These are phyloP conservation scores for Cercopithecus diana DNA, from an alignment of 2,797 vertebrate genomes.

Conservation along the genomic window DNA sequence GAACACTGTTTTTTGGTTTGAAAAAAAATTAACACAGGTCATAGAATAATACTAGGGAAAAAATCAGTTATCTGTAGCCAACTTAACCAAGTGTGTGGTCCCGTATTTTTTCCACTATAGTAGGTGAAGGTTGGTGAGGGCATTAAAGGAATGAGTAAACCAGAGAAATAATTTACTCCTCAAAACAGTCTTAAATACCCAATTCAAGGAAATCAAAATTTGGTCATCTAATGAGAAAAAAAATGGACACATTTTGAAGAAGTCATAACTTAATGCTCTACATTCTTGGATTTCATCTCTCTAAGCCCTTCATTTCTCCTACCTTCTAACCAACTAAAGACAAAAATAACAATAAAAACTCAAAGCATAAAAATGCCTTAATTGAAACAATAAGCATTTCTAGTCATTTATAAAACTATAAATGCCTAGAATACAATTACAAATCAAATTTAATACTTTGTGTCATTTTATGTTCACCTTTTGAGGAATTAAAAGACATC, in stretches of 20 bases:
- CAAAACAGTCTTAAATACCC: neutral
- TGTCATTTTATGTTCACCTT: neutral
- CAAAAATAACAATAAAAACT: neutral
- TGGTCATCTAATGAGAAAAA: neutral
- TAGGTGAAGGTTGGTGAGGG: neutral
- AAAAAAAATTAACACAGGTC: neutral
- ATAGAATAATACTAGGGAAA: neutral
- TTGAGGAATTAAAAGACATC: neutral
- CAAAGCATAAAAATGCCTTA: neutral
- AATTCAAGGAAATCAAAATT: neutral
- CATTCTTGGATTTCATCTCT: neutral
- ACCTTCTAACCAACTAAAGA: neutral
- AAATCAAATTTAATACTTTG: neutral
- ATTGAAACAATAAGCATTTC: neutral
- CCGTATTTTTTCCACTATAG: neutral
- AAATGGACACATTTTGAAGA: neutral
- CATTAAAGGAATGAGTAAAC: neutral
- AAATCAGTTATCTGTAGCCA: neutral
- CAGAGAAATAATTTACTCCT: constrained; percentile 15
- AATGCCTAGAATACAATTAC: neutral
- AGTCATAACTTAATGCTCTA: neutral
- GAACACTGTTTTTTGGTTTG: neutral
- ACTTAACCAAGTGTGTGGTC: neutral
- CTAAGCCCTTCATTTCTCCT: neutral
- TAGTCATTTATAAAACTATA: neutral